Base-by-base conservation (phyloP, 2,113 vertebrate genomes). In the Aptenodytes forsteri region DNA sequence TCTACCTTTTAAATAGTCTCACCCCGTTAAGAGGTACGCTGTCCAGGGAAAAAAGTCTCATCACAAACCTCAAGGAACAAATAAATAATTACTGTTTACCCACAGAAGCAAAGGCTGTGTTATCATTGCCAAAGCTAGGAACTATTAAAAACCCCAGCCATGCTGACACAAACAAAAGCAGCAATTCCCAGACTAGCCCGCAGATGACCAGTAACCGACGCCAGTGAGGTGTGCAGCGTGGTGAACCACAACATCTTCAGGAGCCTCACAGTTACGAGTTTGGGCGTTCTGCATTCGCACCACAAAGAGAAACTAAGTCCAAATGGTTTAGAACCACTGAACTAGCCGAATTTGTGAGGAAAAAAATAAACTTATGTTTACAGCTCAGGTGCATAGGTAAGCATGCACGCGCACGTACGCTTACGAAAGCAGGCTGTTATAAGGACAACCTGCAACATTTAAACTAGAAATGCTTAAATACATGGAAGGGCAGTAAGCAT, bases 341-440 rank as follows among this genome's bases (percentile, higher is more conserved):
- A 59, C 10, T n/a, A 27, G 11, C 9, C 29, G 6, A 79, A 36
- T 23, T n/a, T 34, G 8, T 2, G 19, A 62, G 32, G 21, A 79
- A 70, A 73, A 73, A 7, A 30, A 19, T 2, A 62, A 38, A 36
- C 11, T 26, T 18, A 2, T 15, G 2, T 20, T 77, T 56, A 25
- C 21, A 83, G 46, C 8, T 40, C 5, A 52, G 13, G 13, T 5
- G 32, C 34, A 47, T 0, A 52, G 10, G 23, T 19, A 29, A 81
- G 29, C 11, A 17, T 1, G 2, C 27, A 19, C 0, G 4, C 3
- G 30, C 16, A 47, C 0, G 2, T 30, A 20, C 42, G 6, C 7
- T n/a, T 11, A 2, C 1, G 5, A 27, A 36, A 69, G 22, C 6
- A 38, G 34, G 7, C 5, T 61, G 42, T 19, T 17, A 47, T 1